Base-by-base conservation (phyloP, 2,797 vertebrate genomes). In the Morelia viridis region DNA sequence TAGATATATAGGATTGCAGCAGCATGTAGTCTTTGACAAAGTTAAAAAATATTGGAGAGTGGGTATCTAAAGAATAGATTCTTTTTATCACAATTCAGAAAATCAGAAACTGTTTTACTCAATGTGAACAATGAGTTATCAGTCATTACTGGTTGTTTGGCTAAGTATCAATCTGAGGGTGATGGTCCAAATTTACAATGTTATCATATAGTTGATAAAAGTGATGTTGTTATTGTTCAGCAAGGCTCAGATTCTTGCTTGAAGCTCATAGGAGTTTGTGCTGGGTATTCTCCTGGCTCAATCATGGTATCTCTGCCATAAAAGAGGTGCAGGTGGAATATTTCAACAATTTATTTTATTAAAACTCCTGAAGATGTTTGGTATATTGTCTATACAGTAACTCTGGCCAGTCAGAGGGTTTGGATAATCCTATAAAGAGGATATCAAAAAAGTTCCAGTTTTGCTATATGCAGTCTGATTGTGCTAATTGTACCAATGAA, bases 11-110 rank as follows among this genome's bases (percentile, higher is more conserved):
- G 35, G 7, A 31, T 46, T 92, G 87, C 90, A 92, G 11, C 89
- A 94, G 89, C 46, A 62, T 26, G 88, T 88, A 35, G 80, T n/a
- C 62, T 91, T 92, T 92, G 91, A 96, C 94, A 93, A 4, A 93
- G 91, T 93, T 91, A 65, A 64, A 76, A 95, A 91, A 92, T 6
- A 15, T 22, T 92, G 89, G 92, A 26, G 5, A 12, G 56, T 50
- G 65, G 2, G 31, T 71, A 13, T 5, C 65, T 35, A 71, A 71
- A 71, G n/a, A 31, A 35, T 71, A 7, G n/a, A 31, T 68, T 17
- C 31, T 71, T 71, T 35, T 1, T 31, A 71, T 8, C 65, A 71
- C n/a, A 15, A 31, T 71, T 71, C 5, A 31, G 65, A 71, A 71
- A 31, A 31, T 71, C 65, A 71, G n/a, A 71, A 71, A 71, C 31